Conservation (phyloP, 2,888 invertebrate genomes). For the Netelia virgata region DNA sequence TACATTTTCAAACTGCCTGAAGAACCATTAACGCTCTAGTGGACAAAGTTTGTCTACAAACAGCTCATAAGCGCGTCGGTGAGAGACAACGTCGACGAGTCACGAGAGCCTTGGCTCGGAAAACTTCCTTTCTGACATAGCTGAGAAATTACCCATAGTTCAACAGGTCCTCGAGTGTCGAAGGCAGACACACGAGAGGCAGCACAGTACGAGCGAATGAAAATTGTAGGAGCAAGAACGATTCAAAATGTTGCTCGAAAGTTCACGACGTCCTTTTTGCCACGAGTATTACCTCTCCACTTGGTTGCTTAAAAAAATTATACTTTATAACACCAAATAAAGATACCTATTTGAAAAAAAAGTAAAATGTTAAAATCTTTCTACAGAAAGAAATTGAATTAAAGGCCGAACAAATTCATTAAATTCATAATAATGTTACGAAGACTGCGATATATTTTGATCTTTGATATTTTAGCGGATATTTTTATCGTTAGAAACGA, state of each 20-base stretch:
- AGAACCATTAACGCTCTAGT: slow-evolving; percentile 20
- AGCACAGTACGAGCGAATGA: slow-evolving; percentile 1
- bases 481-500: neutral
- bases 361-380: no score
- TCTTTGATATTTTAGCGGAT: neutral
- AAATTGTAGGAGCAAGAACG: slow-evolving; percentile 22
- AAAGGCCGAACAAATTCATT: neutral
- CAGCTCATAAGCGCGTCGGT: slow-evolving; percentile 44
- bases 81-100: slow-evolving; percentile 6
- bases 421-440: neutral
- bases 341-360: no score
- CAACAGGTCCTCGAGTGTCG: slow-evolving; percentile 46
- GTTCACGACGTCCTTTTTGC: neutral
- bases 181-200: slow-evolving; percentile 19
- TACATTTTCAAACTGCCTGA: slow-evolving; percentile 16
- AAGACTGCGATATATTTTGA: slow-evolving; percentile 12
- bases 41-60: slow-evolving; percentile 49
- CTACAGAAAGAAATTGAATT: neutral
- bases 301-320: no score
- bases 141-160: slow-evolving; percentile 45
- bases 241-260: slow-evolving; percentile 15
- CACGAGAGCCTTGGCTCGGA: slow-evolving; percentile 13
- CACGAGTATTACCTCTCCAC: no score
- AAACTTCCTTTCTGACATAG: slow-evolving; percentile 37
- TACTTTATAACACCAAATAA: no score